Percentiles rank a stretch among this genome's conserved stretches.
These are phyloP conservation scores for Musca vetustissima DNA, from an alignment of 1,140 invertebrate species.

Conservation along the genomic window DNA sequence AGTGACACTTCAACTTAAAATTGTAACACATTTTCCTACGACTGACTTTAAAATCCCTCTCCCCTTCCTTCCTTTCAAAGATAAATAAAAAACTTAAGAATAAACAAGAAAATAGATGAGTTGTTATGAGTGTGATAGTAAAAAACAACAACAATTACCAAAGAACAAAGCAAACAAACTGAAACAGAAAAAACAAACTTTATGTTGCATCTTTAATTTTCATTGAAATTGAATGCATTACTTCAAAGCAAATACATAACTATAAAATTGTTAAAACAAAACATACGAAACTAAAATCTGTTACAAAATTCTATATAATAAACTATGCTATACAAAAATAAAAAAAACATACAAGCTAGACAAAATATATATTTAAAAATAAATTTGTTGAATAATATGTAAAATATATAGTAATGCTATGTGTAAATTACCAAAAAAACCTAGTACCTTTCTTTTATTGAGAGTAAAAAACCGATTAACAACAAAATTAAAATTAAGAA, in stretches of 20 bases:
- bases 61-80: not conserved
- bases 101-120: not conserved
- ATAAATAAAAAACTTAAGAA: not conserved
- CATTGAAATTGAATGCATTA: not conserved
- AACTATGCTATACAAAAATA: not conserved
- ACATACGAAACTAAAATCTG: not conserved
- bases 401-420: constrained; percentile 4
- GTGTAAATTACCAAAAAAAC: constrained; percentile 34
- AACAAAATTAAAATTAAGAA: not conserved
- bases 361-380: constrained; percentile 30
- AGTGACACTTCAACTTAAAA: too few species aligned
- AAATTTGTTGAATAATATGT: constrained; percentile 49
- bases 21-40: too few species aligned
- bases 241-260: not conserved
- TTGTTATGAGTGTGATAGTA: constrained; percentile 19
- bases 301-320: too few species aligned
- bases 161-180: not conserved
- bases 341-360: not conserved
- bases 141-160: constrained; percentile 1
- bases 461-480: constrained; percentile 6
- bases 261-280: constrained; percentile 2
- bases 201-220: not conserved
- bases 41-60: too few species aligned
- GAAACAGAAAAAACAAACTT: too few species aligned
- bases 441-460: constrained; percentile 26